Percentiles rank a stretch among this genome's conserved stretches.
These are phyloP conservation scores for Ageneiosus marmoratus DNA, from an alignment of 2,113 vertebrate species.

Conservation along the genomic window DNA sequence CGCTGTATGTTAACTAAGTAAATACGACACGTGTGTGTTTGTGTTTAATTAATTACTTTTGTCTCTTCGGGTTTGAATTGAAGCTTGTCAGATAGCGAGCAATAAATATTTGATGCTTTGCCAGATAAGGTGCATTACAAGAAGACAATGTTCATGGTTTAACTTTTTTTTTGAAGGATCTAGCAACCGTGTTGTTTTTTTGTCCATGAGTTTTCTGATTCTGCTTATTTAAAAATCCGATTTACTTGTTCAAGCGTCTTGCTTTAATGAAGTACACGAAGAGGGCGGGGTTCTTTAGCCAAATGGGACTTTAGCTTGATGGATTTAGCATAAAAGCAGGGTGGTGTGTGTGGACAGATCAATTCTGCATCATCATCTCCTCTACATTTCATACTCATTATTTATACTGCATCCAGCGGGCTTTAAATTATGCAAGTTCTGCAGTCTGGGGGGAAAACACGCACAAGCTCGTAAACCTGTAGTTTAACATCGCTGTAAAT, in stretches of 20 bases:
- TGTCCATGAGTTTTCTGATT: not conserved
- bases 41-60: not conserved
- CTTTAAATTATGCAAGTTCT: constrained; percentile 23
- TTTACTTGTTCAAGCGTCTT: not conserved
- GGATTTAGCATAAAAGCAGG: not conserved
- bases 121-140: constrained; percentile 19
- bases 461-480: not conserved
- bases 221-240: not conserved
- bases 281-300: constrained; percentile 27
- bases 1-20: not conserved
- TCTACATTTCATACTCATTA: not conserved
- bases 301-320: not conserved
- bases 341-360: constrained; percentile 17
- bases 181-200: not conserved
- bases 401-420: constrained; percentile 4
- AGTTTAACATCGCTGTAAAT: not conserved
- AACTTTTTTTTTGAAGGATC: not conserved
- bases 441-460: not conserved
- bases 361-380: constrained; percentile 21
- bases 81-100: constrained; percentile 6
- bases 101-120: constrained; percentile 28
- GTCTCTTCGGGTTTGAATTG: too few relatives aligned
- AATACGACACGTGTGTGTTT: not conserved
- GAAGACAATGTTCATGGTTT: not conserved
- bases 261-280: not conserved